Percentiles rank a stretch among this genome's conserved stretches.
Evolutionary conservation across 2,113 vertebrate species (phyloP).

Genomic region (Pelusios castaneus): DNA sequence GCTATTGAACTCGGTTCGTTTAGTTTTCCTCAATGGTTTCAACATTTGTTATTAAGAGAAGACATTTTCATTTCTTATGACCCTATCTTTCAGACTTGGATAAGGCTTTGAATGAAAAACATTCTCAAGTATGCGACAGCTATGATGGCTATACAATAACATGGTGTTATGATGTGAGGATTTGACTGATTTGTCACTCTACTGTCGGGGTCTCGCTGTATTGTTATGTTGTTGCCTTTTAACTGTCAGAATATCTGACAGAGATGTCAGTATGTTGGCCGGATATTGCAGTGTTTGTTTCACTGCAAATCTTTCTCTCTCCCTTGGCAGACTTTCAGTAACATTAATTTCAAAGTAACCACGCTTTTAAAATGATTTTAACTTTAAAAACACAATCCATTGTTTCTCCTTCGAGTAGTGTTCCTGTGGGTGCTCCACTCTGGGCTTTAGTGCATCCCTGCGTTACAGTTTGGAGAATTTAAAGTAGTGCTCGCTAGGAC

Average conservation of each 20-base stretch:
- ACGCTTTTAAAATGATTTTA: not conserved
- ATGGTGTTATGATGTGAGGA: not conserved
- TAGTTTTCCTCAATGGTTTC: not conserved
- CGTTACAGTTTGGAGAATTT: too few relatives aligned
- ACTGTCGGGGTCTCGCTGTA: not conserved
- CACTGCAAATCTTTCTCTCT: not conserved
- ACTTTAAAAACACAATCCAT: not conserved
- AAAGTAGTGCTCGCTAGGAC: too few relatives aligned
- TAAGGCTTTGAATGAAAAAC: conserved; percentile 8
- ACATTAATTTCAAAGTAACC: not conserved
- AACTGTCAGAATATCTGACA: not conserved
- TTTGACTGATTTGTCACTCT: not conserved
- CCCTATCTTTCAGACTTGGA: not conserved
- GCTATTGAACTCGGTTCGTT: not conserved
- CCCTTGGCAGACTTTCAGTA: not conserved
- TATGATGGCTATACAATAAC: not conserved
- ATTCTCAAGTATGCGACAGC: not conserved
- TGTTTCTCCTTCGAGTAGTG: too few relatives aligned
- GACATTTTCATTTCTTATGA: not conserved
- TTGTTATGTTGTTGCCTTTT: not conserved
- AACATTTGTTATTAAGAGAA: not conserved
- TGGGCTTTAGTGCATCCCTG: too few relatives aligned
- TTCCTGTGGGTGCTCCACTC: too few relatives aligned
- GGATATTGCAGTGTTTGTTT: not conserved
- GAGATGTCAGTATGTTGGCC: not conserved